A percentile compares a stretch with the other conserved stretches of the same genome.
Conservation (phyloP, 2,888 invertebrate species). For the Troides helena region DNA sequence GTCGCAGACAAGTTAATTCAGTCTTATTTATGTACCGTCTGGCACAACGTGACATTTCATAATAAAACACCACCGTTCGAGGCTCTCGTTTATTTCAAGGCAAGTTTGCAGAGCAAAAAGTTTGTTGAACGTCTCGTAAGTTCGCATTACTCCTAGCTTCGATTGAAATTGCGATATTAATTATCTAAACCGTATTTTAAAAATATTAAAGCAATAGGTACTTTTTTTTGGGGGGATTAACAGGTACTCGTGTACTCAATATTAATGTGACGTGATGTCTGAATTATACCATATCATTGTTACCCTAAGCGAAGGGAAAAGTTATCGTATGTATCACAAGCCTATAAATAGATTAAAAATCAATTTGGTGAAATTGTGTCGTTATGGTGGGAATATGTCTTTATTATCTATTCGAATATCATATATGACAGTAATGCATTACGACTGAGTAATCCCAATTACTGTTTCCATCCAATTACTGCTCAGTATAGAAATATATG, state of each 20-base stretch:
- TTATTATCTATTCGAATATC: not conserved
- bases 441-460: conserved; percentile 16
- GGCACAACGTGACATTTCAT: conserved; percentile 72
- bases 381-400: not conserved
- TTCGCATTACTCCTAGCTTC: conserved; percentile 42
- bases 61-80: conserved; percentile 65
- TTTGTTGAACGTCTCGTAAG: conserved; percentile 65
- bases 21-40: conserved; percentile 77
- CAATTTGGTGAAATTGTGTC: conserved; percentile 4
- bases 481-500: not conserved
- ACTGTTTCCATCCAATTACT: not conserved
- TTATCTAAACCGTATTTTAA: conserved; percentile 17
- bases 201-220: conserved; percentile 27
- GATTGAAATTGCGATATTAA: conserved; percentile 35
- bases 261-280: not conserved
- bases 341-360: conserved; percentile 11
- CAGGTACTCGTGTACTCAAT: conserved; percentile 26
- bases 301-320: not conserved
- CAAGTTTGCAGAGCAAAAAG: conserved; percentile 52
- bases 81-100: conserved; percentile 48
- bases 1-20: conserved; percentile 76
- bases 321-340: not conserved
- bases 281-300: too few relatives aligned
- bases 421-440: conserved; percentile 5
- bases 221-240: conserved; percentile 18